Percentiles rank a stretch among this genome's conserved stretches.
Evolutionary conservation across 2,113 vertebrate genomes (phyloP).

Genomic region (Parotia lawesii): DNA sequence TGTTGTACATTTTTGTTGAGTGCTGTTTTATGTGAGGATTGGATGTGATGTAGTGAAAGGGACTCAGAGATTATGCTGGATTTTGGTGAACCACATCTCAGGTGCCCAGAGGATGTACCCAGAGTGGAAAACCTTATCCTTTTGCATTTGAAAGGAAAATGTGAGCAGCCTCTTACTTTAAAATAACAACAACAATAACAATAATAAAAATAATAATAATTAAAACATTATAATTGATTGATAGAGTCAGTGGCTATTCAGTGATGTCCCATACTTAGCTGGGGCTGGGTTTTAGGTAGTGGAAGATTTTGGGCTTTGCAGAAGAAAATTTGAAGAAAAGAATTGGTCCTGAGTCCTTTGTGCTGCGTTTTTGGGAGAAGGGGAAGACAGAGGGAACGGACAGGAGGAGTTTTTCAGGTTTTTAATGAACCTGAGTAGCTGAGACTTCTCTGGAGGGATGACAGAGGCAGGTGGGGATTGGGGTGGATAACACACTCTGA

Average conservation of each 20-base stretch:
- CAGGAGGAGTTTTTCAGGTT: not conserved
- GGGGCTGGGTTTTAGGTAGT: not conserved
- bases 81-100: not conserved
- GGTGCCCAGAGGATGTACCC: not conserved
- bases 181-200: not conserved
- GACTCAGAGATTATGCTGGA: not conserved
- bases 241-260: not conserved
- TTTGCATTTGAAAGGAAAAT: not conserved
- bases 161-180: not conserved
- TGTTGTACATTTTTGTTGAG: not conserved
- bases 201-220: not conserved
- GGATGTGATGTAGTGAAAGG: not conserved
- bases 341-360: not conserved
- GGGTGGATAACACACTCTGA: accelerated
- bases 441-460: not conserved
- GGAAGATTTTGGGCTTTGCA: not conserved
- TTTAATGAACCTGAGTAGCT: not conserved
- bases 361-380: not conserved
- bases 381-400: not conserved
- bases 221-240: not conserved
- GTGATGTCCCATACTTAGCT: not conserved
- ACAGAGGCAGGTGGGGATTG: not conserved
- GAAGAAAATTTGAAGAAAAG: not conserved
- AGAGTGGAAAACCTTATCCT: not conserved
- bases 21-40: not conserved